phyloP scores from a whole-genome alignment of 2,113 vertebrate genomes.

The Microtus ochrogaster region DNA sequence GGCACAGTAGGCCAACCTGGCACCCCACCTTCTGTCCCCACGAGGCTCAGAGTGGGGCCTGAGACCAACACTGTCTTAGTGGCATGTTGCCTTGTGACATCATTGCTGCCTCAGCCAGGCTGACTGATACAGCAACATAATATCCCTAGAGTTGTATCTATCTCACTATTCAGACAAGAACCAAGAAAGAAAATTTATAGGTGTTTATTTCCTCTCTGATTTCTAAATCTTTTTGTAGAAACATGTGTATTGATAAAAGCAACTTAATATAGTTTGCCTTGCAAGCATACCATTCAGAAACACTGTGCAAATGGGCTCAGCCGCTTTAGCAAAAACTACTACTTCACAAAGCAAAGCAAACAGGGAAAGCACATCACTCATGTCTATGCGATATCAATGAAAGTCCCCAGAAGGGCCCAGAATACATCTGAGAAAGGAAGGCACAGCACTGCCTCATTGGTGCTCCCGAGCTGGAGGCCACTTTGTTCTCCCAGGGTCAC shows the following conservation, averaged over 20 bases:
- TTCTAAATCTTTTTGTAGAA: conserved; percentile 50
- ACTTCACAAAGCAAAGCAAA: conserved; percentile 54
- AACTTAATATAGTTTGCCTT: conserved; percentile 33
- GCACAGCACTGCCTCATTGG: neutral
- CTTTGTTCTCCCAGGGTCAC: conserved; percentile 5
- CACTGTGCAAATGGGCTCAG: neutral
- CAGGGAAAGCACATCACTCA: conserved; percentile 16
- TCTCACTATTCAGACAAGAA: neutral
- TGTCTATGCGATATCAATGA: conserved; percentile 45
- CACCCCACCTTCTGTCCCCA: neutral
- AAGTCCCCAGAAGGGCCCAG: neutral
- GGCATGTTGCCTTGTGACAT: neutral
- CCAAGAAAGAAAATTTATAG: neutral
- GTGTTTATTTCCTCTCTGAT: conserved; percentile 48
- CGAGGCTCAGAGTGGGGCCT: neutral
- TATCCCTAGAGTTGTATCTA: neutral
- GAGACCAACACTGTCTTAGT: neutral
- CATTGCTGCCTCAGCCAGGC: neutral
- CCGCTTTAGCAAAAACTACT: conserved; percentile 58
- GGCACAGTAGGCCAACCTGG: neutral
- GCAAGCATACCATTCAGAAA: conserved; percentile 13
- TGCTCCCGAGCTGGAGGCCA: neutral
- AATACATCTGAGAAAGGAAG: neutral
- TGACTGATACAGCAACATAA: neutral
- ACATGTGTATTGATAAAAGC: conserved; percentile 60